Percentiles rank a stretch among this genome's conserved stretches.
Evolutionary conservation across 53 echinoderm and acorn worm species (phyloP).

Genomic region (Holothuria scabra): DNA sequence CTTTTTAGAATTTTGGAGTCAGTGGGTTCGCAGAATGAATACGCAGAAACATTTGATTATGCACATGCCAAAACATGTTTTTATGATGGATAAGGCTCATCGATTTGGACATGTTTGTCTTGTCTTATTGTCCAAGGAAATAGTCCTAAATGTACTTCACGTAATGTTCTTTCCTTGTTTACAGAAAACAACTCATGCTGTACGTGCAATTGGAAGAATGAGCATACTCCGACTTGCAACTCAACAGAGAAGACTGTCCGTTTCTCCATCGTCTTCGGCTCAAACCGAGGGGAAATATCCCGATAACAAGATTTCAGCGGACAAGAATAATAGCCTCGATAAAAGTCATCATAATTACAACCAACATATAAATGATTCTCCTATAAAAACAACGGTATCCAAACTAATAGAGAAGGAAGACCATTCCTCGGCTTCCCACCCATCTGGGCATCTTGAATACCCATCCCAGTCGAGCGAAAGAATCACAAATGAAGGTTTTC

Average conservation of each 20-base stretch:
- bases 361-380: conserved; percentile 10
- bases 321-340: neutral
- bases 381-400: neutral
- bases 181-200: conserved; percentile 95
- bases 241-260: conserved; percentile 50
- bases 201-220: conserved; percentile 97
- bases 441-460: no score
- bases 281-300: neutral
- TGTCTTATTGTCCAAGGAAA: no score
- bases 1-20: no score
- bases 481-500: conserved; percentile 11
- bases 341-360: neutral
- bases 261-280: conserved; percentile 2
- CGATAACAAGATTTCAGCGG: neutral
- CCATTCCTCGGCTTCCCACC: no score
- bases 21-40: no score
- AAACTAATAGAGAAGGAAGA: no score
- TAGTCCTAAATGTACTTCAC: neutral
- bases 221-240: conserved; percentile 76
- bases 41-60: no score
- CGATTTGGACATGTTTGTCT: no score
- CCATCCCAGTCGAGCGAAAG: neutral
- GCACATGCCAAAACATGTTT: no score
- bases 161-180: conserved; percentile 37
- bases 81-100: no score